Conservation (phyloP, 2,797 vertebrate species). For the Sylvia borin region DNA sequence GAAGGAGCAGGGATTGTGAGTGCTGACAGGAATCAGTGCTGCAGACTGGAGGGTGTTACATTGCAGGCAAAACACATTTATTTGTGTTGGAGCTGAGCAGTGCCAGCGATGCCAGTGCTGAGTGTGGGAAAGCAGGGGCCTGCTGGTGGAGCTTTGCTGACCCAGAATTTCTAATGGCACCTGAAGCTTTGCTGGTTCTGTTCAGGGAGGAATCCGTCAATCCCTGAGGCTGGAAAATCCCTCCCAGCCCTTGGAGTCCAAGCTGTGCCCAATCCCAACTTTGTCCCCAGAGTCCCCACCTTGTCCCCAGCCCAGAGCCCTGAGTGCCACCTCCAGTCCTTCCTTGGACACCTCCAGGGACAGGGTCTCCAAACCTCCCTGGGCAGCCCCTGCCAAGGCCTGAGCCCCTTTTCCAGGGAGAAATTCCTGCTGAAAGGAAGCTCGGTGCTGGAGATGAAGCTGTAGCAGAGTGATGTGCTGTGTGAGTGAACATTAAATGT, state of each 20-base stretch:
- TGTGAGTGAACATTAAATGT: fast-evolving
- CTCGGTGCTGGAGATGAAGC: neutral
- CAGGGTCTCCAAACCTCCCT: neutral
- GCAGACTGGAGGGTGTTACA: neutral
- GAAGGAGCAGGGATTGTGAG: neutral
- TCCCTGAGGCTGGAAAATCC: neutral
- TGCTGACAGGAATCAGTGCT: neutral
- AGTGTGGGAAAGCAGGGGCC: neutral
- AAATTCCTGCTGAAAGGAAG: neutral
- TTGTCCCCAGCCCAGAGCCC: neutral
- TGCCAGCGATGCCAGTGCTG: neutral
- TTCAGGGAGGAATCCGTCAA: neutral
- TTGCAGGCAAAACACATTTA: neutral
- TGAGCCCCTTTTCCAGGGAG: neutral
- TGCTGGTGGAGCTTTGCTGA: neutral
- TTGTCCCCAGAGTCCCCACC: neutral
- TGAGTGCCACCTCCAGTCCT: fast-evolving
- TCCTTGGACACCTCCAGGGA: neutral
- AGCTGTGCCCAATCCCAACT: neutral
- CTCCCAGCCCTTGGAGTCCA: fast-evolving
- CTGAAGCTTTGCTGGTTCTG: neutral
- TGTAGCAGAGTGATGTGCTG: neutral
- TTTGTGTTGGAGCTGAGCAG: neutral
- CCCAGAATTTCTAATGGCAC: neutral
- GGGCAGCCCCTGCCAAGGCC: neutral